Conservation (phyloP, 2,797 vertebrate species). For the Bradypodion ventrale region DNA sequence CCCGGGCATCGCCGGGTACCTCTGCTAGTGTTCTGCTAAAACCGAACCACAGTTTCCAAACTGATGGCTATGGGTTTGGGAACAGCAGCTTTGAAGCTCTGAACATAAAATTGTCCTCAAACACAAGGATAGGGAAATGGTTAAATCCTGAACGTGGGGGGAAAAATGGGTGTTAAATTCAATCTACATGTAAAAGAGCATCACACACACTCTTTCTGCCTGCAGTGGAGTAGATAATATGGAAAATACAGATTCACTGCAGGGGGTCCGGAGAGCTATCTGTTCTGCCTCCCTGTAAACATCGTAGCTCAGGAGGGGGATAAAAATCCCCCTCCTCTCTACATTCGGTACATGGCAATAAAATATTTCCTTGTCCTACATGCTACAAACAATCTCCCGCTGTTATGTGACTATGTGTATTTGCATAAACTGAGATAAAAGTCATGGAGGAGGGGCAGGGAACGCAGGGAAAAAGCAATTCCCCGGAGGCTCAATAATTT, state of each 20-base stretch:
- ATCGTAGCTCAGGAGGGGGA: background rate
- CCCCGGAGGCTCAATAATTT: background rate
- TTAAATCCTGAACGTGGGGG: constrained; percentile 7
- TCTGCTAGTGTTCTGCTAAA: too few species aligned
- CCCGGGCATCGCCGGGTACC: too few species aligned
- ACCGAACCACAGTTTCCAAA: background rate
- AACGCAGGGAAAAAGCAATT: background rate
- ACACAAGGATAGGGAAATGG: background rate
- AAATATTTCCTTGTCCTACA: constrained; percentile 20
- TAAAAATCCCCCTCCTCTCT: background rate
- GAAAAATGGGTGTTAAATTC: constrained; percentile 32
- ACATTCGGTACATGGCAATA: background rate
- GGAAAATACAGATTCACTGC: constrained; percentile 27
- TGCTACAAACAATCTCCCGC: background rate
- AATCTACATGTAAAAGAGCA: constrained; percentile 45
- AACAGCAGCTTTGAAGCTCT: too few species aligned
- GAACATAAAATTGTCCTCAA: too few species aligned
- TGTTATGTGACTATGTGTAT: background rate
- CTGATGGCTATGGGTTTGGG: too few species aligned
- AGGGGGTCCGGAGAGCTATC: constrained; percentile 2
- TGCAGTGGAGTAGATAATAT: constrained; percentile 40
- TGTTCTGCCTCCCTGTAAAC: background rate
- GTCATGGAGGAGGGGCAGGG: background rate
- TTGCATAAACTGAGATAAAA: constrained; percentile 41
- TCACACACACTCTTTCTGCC: background rate